Base-by-base conservation (phyloP, 2,113 vertebrate genomes). In the Ailuropoda melanoleuca region DNA sequence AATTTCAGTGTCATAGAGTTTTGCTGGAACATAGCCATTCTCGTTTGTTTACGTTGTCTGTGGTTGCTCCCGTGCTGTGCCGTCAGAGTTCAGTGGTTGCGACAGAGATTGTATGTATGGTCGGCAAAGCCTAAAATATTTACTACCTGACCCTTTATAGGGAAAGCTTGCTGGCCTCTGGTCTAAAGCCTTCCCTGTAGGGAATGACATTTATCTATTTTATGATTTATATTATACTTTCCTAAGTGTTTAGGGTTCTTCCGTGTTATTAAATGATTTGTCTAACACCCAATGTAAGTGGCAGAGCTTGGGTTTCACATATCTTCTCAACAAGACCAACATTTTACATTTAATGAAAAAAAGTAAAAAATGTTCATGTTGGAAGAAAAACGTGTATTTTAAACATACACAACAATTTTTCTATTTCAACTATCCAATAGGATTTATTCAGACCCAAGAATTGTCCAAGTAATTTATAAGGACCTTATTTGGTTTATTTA, bases 301-400 rank as follows among this genome's bases (percentile, higher is more conserved):
- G 6, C 23, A 95, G 31, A 53, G 31, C 43, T 93, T 95, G 68
- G 31, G 37, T 89, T 93, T 95, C 8, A 82, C 14, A 64, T 78
- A 83, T 53, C 18, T 75, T 90, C 50, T 96, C 55, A 85, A n/a
- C 3, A 82, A 81, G 37, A 85, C 15, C 5, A 90, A 62, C 3
- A 34, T 72, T 74, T 95, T 62, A 96, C 90, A 72, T 11, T 95
- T 92, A 68, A 85, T 70, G 88, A 34, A 64, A 95, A 91, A 46
- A 84, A 46, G 58, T 43, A 23, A 83, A 86, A 23, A 85, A 31
- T 75, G 21, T 81, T 93, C 31, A 55, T 88, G 55, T n/a, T 58
- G 23, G 60, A 94, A 77, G 77, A 90, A 78, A 95, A 50, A 17
- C 4, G 1, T 82, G 6, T 88, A 77, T 85, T 85, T 78, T 58